Evolutionary conservation across 2,888 invertebrate species (phyloP).

Genomic region (Pseudolycoriella hygida): DNA sequence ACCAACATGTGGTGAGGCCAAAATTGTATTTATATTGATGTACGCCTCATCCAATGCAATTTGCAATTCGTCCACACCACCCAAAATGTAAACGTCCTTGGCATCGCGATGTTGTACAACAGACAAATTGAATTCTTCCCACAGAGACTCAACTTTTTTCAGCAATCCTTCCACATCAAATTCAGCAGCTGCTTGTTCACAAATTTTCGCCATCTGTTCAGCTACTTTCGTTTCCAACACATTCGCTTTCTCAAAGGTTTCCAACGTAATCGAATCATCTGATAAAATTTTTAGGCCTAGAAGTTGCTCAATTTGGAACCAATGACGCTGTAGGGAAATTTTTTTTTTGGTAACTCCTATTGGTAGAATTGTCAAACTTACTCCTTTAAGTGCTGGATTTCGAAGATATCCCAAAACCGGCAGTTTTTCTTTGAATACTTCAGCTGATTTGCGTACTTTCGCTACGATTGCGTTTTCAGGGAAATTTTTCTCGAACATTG

Average conservation of each 20-base stretch:
- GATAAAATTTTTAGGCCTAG: conserved; percentile 54
- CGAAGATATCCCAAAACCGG: conserved; percentile 65
- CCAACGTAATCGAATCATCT: conserved; percentile 47
- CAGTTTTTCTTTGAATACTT: conserved; percentile 59
- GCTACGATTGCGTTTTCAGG: conserved; percentile 67
- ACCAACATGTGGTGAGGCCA: conserved; percentile 69
- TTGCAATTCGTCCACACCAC: conserved; percentile 72
- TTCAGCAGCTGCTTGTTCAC: conserved; percentile 78
- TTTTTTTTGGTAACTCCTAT: background rate
- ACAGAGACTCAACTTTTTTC: conserved; percentile 68
- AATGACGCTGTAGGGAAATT: conserved; percentile 41
- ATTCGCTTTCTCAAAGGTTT: conserved; percentile 49
- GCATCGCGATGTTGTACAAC: conserved; percentile 63
- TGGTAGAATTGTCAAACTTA: conserved; percentile 9
- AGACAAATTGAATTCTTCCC: conserved; percentile 63
- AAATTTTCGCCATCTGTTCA: conserved; percentile 63
- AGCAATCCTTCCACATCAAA: conserved; percentile 62
- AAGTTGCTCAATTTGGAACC: conserved; percentile 62
- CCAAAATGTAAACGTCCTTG: conserved; percentile 69
- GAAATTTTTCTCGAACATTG: conserved; percentile 67
- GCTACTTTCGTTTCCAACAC: conserved; percentile 46
- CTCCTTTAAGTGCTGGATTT: conserved; percentile 55
- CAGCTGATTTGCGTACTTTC: conserved; percentile 55
- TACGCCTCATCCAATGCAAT: conserved; percentile 67
- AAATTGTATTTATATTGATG: conserved; percentile 71